Evolutionary conservation across 2,797 vertebrate genomes (phyloP).

Genomic region (Triplophysa bombifrons): DNA sequence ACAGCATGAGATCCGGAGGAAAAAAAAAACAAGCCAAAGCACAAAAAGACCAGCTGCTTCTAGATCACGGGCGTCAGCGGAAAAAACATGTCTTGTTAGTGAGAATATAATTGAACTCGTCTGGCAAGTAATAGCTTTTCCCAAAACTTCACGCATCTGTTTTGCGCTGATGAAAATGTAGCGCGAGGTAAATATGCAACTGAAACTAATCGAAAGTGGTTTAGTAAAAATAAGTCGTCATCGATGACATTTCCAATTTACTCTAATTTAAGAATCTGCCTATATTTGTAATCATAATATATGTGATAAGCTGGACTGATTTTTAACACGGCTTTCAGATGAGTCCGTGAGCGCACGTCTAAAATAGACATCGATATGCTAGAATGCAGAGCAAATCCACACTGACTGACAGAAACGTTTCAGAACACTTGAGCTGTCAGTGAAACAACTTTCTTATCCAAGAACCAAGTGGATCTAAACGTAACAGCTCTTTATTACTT

Average conservation of each 20-base stretch:
- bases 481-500: conserved; percentile 7
- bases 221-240: conserved; percentile 53
- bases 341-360: conserved; percentile 36
- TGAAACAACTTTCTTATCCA: conserved; percentile 16
- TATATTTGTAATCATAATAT: conserved; percentile 43
- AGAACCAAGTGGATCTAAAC: conserved; percentile 15
- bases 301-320: conserved; percentile 40
- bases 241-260: conserved; percentile 64
- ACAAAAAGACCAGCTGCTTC: conserved; percentile 79
- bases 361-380: conserved; percentile 32
- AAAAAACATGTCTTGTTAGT: conserved; percentile 59
- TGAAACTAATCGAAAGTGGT: conserved; percentile 59
- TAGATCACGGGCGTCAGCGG: conserved; percentile 64
- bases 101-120: conserved; percentile 63
- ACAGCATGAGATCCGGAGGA: conserved; percentile 78
- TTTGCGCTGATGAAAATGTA: conserved; percentile 49
- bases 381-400: conserved; percentile 50
- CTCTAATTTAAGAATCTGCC: conserved; percentile 52
- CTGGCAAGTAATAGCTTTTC: conserved; percentile 55
- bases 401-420: conserved; percentile 48
- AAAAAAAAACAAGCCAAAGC: conserved; percentile 61
- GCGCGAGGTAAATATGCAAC: conserved; percentile 42
- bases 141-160: conserved; percentile 52
- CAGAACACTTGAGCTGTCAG: conserved; percentile 24
- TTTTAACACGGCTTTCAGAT: conserved; percentile 35